Evolutionary conservation across 2,797 vertebrate species (phyloP).

Genomic region (Glossophaga mutica): DNA sequence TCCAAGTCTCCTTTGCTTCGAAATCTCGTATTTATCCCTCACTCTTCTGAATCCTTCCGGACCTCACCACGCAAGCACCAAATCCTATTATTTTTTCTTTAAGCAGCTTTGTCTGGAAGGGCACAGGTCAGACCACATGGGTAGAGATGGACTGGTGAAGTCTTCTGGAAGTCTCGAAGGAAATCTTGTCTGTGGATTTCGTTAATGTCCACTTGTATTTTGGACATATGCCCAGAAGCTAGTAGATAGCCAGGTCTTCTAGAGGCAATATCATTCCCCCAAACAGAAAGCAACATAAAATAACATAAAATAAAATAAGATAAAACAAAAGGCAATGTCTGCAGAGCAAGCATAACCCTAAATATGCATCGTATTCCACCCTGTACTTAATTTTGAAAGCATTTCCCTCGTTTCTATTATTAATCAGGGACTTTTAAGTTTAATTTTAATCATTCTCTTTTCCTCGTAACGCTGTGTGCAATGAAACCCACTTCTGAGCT

Average conservation of each 20-base stretch:
- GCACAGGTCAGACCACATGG: conserved; percentile 28
- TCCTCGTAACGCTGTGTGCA: conserved; percentile 59
- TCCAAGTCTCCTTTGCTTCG: background rate
- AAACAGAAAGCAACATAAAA: conserved; percentile 40
- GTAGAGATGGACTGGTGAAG: conserved; percentile 27
- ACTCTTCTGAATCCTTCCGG: background rate
- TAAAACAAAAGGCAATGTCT: conserved; percentile 42
- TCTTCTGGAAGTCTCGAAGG: conserved; percentile 29
- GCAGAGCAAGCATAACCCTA: conserved; percentile 33
- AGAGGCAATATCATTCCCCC: conserved; percentile 18
- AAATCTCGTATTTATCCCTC: background rate
- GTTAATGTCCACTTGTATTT: conserved; percentile 62
- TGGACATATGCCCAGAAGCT: conserved; percentile 58
- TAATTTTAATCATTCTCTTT: conserved; percentile 73
- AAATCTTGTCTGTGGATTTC: conserved; percentile 58
- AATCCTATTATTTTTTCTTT: conserved; percentile 29
- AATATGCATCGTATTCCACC: conserved; percentile 38
- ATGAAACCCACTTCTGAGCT: conserved; percentile 62
- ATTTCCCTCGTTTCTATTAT: conserved; percentile 43
- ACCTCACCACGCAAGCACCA: background rate
- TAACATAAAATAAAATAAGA: background rate
- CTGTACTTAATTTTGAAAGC: conserved; percentile 54
- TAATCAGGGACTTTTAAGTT: conserved; percentile 63
- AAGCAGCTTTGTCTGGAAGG: conserved; percentile 50
- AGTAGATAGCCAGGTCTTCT: conserved; percentile 44